Conservation (phyloP, 1,140 invertebrate genomes). For the Saccostrea cuccullata region DNA sequence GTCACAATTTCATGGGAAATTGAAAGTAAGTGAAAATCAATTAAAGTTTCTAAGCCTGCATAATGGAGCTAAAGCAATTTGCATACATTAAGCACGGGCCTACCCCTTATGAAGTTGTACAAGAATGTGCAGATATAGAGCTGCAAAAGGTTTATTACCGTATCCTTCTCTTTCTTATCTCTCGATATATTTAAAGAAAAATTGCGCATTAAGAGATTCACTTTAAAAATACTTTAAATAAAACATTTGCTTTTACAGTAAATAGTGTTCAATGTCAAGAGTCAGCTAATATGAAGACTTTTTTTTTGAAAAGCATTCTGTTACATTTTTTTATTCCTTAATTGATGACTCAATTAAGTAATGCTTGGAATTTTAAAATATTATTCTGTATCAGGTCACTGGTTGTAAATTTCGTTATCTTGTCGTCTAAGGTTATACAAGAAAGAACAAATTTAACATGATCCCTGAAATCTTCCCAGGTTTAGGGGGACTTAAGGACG, state of each 20-base stretch:
- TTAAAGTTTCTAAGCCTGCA: constrained; percentile 11
- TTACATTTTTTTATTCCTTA: neutral
- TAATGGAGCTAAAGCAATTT: constrained; percentile 21
- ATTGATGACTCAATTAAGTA: constrained; percentile 20
- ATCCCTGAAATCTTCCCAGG: neutral
- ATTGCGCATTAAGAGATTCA: constrained; percentile 21
- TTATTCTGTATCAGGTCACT: neutral
- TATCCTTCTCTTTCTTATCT: neutral
- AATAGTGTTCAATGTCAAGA: neutral
- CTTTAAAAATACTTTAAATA: neutral
- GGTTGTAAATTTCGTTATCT: neutral
- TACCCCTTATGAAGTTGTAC: neutral
- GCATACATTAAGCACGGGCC: neutral
- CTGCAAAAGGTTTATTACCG: neutral
- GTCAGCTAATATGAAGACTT: neutral
- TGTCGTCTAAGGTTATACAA: neutral
- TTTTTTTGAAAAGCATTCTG: constrained; percentile 3
- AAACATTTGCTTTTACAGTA: neutral
- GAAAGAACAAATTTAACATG: neutral
- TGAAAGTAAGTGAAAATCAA: constrained; percentile 40
- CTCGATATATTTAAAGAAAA: neutral
- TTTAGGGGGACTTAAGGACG: neutral
- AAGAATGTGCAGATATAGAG: neutral
- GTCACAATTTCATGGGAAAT: constrained; percentile 40
- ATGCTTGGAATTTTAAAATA: neutral